These are phyloP conservation scores for Teleogryllus occipitalis DNA, from an alignment of 1,140 invertebrate genomes.

Conservation along the genomic window DNA sequence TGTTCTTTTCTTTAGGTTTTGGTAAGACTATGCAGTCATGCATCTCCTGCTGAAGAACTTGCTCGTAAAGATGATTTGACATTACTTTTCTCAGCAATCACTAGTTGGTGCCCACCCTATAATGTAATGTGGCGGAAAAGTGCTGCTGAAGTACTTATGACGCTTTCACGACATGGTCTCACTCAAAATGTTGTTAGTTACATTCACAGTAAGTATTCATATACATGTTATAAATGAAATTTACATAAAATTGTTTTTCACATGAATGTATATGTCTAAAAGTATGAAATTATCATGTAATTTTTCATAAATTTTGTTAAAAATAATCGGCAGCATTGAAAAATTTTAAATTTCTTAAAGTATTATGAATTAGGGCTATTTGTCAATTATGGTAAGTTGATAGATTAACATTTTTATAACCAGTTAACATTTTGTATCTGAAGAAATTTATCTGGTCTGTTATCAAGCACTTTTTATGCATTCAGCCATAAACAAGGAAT, in stretches of 20 bases:
- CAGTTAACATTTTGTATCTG: too few species aligned
- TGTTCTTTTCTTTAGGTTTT: constrained; percentile 59
- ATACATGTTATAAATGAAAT: background rate
- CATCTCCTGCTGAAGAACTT: constrained; percentile 89
- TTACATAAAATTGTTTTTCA: background rate
- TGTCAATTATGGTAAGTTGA: too few species aligned
- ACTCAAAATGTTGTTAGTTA: constrained; percentile 89
- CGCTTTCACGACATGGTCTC: constrained; percentile 86
- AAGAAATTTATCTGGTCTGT: too few species aligned
- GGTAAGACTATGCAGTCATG: constrained; percentile 84
- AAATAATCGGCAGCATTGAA: too few species aligned
- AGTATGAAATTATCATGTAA: background rate
- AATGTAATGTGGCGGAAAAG: constrained; percentile 95
- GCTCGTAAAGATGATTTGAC: constrained; percentile 93
- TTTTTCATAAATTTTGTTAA: too few species aligned
- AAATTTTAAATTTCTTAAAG: too few species aligned
- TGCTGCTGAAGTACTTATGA: constrained; percentile 92
- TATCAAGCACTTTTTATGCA: too few species aligned
- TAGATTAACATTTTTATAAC: too few species aligned
- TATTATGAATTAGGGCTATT: too few species aligned
- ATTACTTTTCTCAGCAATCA: constrained; percentile 92
- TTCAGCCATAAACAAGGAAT: too few species aligned
- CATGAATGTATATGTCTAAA: background rate
- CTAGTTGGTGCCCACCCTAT: constrained; percentile 83
- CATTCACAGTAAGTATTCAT: constrained; percentile 78